These are phyloP conservation scores for Drosophila asahinai DNA, from an alignment of 1,140 invertebrate species.

Conservation along the genomic window DNA sequence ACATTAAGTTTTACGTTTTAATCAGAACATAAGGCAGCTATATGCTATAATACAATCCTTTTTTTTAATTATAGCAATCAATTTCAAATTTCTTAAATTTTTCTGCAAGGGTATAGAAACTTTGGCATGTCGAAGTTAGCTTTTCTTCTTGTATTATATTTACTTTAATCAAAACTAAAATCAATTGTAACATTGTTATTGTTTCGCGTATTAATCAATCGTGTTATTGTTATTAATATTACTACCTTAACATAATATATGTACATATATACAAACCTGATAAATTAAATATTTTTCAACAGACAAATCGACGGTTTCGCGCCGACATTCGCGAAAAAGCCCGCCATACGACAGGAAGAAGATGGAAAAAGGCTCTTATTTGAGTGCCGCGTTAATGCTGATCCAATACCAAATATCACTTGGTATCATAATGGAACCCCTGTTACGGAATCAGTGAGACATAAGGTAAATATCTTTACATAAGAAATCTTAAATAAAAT, in stretches of 20 bases:
- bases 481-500: too few relatives aligned
- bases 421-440: slow-evolving; percentile 96
- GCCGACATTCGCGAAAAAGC: slow-evolving; percentile 98
- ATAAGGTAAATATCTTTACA: slow-evolving; percentile 89
- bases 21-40: too few relatives aligned
- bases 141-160: neutral
- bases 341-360: slow-evolving; percentile 97
- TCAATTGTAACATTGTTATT: neutral
- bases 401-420: slow-evolving; percentile 94
- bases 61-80: too few relatives aligned
- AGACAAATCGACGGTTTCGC: slow-evolving; percentile 98
- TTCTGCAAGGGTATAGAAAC: too few relatives aligned
- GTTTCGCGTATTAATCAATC: neutral
- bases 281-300: slow-evolving; percentile 86
- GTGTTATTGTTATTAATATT: neutral
- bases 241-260: neutral
- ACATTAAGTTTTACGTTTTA: too few relatives aligned
- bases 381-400: slow-evolving; percentile 97
- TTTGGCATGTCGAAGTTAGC: too few relatives aligned
- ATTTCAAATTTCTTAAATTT: too few relatives aligned
- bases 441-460: slow-evolving; percentile 91
- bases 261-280: neutral
- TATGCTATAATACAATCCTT: too few relatives aligned
- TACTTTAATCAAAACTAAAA: neutral
- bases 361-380: slow-evolving; percentile 97